Evolutionary conservation across 2,888 invertebrate species (phyloP), one percentile per base, ranked within the genome.

Genomic region (Hymenopus coronatus): DNA sequence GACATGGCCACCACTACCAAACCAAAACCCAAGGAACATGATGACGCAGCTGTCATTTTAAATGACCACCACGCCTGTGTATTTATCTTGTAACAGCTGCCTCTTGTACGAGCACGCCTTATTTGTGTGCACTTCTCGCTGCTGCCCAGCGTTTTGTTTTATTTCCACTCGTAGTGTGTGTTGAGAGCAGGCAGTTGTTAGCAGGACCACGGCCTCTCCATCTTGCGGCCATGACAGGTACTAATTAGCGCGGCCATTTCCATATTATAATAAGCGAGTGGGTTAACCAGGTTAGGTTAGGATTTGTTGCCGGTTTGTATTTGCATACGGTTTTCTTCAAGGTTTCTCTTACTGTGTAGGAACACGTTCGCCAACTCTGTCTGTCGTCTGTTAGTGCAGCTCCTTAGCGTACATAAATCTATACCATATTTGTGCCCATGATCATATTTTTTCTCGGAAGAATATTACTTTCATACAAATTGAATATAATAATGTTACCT

Each of bases 231-330:
- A 40, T 85, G 85, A 85, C 85, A 85, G 85, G 85, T 85, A 85
- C 85, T 46, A 85, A 85, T 85, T 85, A 85, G 33, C 46, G 27
- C 30, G 40, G 40, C 85, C 28, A 85, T 85, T 85, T 85, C 85
- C 85, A 85, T 85, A 85, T 85, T 46, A 85, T 46, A 85, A 85
- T 85, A 85, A 85, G 40, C 25, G 85, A 85, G 85, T 85, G 46
- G 30, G 84, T 84, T 84, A 84, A 28, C 84, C 84, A 84, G 84
- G 84, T 84, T 84, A 30, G 84, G 84, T 84, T 84, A 30, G 84
- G 84, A 30, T 84, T 84, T 70, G 54, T 70, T 70, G 54, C 54
- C 25, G 54, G 54, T 25, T 70, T 25, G 25, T 70, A 70, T 70
- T 70, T 70, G 54, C 54, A 70, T 70, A 70, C 54, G 25, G 54